Evolutionary conservation across 1,140 invertebrate genomes (phyloP), one percentile per base, ranked within the genome.

Genomic region (Linepithema humile): DNA sequence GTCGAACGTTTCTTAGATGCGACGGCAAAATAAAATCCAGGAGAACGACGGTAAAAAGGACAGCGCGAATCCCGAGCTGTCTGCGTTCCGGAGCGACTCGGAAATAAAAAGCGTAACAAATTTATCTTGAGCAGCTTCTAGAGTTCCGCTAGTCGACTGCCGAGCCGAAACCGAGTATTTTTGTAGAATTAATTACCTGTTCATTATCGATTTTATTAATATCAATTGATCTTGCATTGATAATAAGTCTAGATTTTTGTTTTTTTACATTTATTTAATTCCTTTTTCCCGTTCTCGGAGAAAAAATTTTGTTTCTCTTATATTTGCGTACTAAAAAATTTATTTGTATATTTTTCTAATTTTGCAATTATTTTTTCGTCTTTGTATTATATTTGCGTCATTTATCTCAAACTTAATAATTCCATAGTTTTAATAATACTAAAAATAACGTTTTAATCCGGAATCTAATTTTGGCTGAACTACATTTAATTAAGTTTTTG

Each of bases 71-170:
- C 40, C 62, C 48, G 50, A 43, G 45, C 64, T 32, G 75, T 70
- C 75, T 70, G 38, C 75, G 75, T 70, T 80, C 50, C 75, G 62
- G 17, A 69, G 48, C 48, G 35, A 78, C 17, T 78, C 32, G 62
- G 38, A 80, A 69, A 70, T 69, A 80, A 80, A 23, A 70, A 80
- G 70, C 48, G 64, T 69, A 80, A 80, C 64, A 70, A 80, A 80
- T 80, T 80, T 80, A 80, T 80, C 75, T 55, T n/a, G 20, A 69
- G 23, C 32, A 62, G 60, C 20, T 50, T 17, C 45, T 6, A 45
- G 43, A 45, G 12, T 53, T 32, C 9, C 23, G 57, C 38, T 20
- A 23, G 23, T n/a, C 35, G n/a, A n/a, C n/a, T n/a, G n/a, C n/a
- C n/a, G n/a, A n/a, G n/a, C n/a, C n/a, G n/a, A n/a, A 20, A 40